Evolutionary conservation across 2,113 vertebrate species (phyloP).

Genomic region (Oncorhynchus masou): DNA sequence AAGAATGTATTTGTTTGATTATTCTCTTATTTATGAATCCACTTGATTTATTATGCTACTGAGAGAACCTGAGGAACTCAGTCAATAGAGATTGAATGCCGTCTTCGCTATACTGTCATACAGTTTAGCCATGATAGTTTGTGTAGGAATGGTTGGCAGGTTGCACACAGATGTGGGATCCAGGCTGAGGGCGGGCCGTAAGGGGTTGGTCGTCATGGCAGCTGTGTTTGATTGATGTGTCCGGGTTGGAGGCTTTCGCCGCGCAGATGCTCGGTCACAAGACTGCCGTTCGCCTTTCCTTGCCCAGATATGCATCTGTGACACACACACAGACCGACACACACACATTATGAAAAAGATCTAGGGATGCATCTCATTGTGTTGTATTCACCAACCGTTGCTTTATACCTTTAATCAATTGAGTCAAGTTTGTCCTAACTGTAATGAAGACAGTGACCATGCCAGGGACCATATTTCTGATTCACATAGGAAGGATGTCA

Average conservation of each 20-base stretch:
- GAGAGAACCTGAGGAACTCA: too few relatives aligned
- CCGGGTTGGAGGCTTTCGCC: not conserved
- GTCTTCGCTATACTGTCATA: not conserved
- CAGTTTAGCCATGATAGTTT: not conserved
- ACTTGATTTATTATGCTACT: too few relatives aligned
- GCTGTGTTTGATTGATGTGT: conserved; percentile 14
- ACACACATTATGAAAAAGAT: not conserved
- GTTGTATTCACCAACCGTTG: too few relatives aligned
- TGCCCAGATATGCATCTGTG: not conserved
- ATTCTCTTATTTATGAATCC: not conserved
- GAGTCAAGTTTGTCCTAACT: not conserved
- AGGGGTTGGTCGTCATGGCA: conserved; percentile 8
- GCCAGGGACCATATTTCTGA: not conserved
- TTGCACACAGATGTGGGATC: not conserved
- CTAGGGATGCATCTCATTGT: too few relatives aligned
- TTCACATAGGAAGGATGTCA: not conserved
- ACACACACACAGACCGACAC: not conserved
- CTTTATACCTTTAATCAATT: too few relatives aligned
- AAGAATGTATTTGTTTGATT: conserved; percentile 40
- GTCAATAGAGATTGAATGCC: conserved; percentile 16
- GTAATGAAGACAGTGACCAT: not conserved
- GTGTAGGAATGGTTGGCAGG: not conserved
- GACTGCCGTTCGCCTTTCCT: too few relatives aligned
- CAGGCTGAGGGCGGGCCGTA: not conserved
- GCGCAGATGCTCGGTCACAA: not conserved